Evolutionary conservation across 2,113 vertebrate species (phyloP), one percentile per base, ranked within the genome.

Genomic region (Urocynchramus pylzowi): DNA sequence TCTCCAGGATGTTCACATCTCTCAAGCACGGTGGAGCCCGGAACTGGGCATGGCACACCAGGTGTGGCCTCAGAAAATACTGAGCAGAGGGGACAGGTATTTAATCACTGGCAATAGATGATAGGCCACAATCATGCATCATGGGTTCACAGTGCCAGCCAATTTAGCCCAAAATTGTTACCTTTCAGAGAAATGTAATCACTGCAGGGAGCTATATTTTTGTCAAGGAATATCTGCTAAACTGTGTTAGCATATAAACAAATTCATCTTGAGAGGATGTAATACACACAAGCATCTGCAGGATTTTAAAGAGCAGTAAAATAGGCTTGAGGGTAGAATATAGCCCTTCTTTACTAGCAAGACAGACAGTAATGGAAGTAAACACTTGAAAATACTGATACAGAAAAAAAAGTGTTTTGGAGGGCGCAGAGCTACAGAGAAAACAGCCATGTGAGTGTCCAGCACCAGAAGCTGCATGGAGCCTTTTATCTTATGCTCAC

Each of bases 201-300:
- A 19, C 16, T 65, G 16, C 13, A 52, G 10, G 9, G 9, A 24
- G 5, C 10, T 67, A 11, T 11, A 45, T 19, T 73, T 71, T 79
- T 56, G 20, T 71, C 22, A 57, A 61, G 16, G 31, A 84, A 89
- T 60, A 71, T 16, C 21, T 45, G 9, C 56, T 71, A 41, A 84
- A 87, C 22, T n/a, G 3, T 16, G 24, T 14, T 78, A 47, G 1
- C 7, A 13, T 57, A 91, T 87, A 49, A 89, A 39, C 9, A 59
- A 81, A n/a, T 35, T 78, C 3, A 20, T 77, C 42, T 70, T 67
- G n/a, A 84, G 61, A 78, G 16, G 8, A 33, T 37, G 17, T 9
- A 44, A 30, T 4, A 16, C 0, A 0, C 6, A 50, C 4, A 89
- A 52, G 10, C 18, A 50, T 7, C 21, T 64, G 16, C 10, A 69